These are phyloP conservation scores for Triops longicaudatus DNA, from an alignment of 1,140 invertebrate genomes.

Conservation along the genomic window DNA sequence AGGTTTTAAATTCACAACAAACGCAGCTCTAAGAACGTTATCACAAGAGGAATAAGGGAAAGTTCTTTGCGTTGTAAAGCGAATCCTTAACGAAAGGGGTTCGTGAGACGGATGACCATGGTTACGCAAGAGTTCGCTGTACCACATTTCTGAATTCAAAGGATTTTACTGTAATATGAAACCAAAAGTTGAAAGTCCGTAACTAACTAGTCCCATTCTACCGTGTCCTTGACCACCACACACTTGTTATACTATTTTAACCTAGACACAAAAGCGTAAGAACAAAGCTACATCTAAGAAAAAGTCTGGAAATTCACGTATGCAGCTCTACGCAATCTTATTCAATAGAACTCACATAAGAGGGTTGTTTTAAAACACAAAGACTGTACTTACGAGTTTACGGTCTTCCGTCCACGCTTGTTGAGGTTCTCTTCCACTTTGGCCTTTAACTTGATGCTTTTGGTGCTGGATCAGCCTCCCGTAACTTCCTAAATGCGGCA, in stretches of 20 bases:
- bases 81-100: background rate
- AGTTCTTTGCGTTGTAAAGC: background rate
- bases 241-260: background rate
- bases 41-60: no score
- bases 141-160: no score
- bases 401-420: conserved; percentile 9
- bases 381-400: background rate
- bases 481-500: background rate
- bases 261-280: background rate
- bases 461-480: background rate
- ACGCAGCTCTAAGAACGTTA: no score
- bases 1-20: no score
- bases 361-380: no score
- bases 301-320: background rate
- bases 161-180: no score
- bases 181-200: no score
- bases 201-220: background rate
- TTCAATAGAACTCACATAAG: no score
- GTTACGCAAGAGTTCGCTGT: no score
- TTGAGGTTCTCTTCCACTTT: background rate
- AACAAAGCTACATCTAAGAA: background rate
- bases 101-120: no score
- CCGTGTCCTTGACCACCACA: background rate
- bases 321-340: no score
- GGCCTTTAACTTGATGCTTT: background rate